Evolutionary conservation across 2,888 invertebrate species (phyloP).

Genomic region (Morinoia aosen): DNA sequence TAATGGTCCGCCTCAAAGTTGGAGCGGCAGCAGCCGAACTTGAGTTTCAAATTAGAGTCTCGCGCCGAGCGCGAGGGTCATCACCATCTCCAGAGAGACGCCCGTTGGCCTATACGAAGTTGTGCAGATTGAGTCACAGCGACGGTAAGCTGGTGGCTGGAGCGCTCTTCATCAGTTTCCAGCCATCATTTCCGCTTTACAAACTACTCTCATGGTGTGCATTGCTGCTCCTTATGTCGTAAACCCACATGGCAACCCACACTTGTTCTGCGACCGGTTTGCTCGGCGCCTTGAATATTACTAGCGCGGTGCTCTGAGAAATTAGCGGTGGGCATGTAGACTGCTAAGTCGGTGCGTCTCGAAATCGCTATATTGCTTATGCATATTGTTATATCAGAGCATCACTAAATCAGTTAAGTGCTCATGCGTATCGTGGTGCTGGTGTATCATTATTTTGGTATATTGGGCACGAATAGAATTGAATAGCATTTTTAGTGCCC

Average conservation of each 20-base stretch:
- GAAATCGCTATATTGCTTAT: not conserved
- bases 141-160: not conserved
- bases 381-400: not conserved
- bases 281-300: not conserved
- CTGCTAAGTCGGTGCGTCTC: not conserved
- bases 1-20: too few species aligned
- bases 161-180: not conserved
- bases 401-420: not conserved
- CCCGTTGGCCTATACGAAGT: not conserved
- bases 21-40: not conserved
- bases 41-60: not conserved
- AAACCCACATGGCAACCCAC: not conserved
- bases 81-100: not conserved
- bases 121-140: not conserved
- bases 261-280: not conserved
- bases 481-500: not conserved
- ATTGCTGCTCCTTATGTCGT: not conserved
- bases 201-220: not conserved
- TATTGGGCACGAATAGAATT: not conserved
- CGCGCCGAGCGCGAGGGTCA: not conserved
- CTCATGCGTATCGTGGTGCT: too few species aligned
- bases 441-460: not conserved
- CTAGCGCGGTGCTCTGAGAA: not conserved
- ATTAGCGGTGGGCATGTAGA: not conserved
- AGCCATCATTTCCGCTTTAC: not conserved